phyloP scores from a whole-genome alignment of 2,888 invertebrate species.

The Drepana falcataria region DNA sequence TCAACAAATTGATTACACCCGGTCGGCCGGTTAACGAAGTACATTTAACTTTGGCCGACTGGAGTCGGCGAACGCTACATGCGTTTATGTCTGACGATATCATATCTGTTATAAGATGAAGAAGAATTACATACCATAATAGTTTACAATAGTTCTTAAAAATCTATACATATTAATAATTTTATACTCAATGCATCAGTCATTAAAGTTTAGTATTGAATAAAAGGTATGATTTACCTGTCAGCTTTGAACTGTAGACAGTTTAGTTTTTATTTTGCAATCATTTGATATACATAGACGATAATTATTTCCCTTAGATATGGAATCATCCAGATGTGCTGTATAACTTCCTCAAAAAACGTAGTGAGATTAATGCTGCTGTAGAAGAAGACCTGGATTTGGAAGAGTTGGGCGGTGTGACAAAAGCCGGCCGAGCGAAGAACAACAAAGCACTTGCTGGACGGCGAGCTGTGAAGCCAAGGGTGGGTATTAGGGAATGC shows the following conservation, averaged over 20 bases:
- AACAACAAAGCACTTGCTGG: constrained; percentile 38
- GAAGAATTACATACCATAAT: too few relatives aligned
- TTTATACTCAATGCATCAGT: too few relatives aligned
- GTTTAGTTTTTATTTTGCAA: too few relatives aligned
- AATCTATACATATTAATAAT: too few relatives aligned
- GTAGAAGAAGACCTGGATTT: constrained; percentile 87
- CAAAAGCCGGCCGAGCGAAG: constrained; percentile 57
- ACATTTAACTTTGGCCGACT: too few relatives aligned
- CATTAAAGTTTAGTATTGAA: neutral
- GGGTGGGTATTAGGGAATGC: constrained; percentile 27
- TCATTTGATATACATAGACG: neutral
- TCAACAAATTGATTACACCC: too few relatives aligned
- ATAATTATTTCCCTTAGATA: constrained; percentile 71
- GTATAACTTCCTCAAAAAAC: constrained; percentile 91
- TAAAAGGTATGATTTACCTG: neutral
- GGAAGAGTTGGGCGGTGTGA: constrained; percentile 84
- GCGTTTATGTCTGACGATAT: too few relatives aligned
- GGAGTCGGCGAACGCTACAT: too few relatives aligned
- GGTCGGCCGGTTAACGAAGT: too few relatives aligned
- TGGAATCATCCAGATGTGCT: constrained; percentile 97
- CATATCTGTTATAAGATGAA: too few relatives aligned
- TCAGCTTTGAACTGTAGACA: too few relatives aligned
- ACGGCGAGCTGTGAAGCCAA: constrained; percentile 38
- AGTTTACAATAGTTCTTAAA: too few relatives aligned
- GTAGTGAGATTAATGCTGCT: constrained; percentile 86